Base-by-base conservation (phyloP, 1,140 invertebrate genomes). In the Leptinotarsa lineolata region DNA sequence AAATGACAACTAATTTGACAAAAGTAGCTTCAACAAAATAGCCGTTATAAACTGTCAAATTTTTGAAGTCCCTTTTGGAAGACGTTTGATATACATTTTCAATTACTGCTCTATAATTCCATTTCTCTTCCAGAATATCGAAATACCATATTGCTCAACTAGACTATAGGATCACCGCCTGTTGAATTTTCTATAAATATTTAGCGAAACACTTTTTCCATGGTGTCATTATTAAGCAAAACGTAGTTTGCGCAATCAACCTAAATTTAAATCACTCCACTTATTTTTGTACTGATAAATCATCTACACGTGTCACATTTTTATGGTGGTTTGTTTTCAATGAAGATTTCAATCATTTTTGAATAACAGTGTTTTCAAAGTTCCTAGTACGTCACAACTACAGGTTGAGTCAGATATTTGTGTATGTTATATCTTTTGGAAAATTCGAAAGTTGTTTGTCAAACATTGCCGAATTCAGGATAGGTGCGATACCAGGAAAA, bases 241-340 rank as follows among this genome's bases (percentile, higher is more conserved):
- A 54, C 15, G 15, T n/a, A 5, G 48, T 18, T 54, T 54, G 48
- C 48, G n/a, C 48, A 54, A 54, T 54, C 48, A 54, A 54, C 48
- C 48, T 54, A 16, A 54, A 16, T 54, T 54, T 16, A 54, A 54
- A 54, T 54, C n/a, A 54, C 48, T 54, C 16, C 4, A 63, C 12
- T 63, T 63, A 63, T 22, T 63, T 63, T 63, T 20, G 22, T 63
- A 13, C 4, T 24, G 22, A 22, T 63, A 24, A 18, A 22, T 22
- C 20, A 63, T 63, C 60, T 63, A 24, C 60, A 63, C 60, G 60
- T 63, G 60, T 63, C 20, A 22, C 22, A 63, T 63, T 63, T 63
- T 63, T 63, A 24, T 24, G 12, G 12, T 22, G 20, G 60, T 63
- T 24, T 63, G 60, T 63, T 63, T 18, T 63, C 20, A 20, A 63